phyloP scores from a whole-genome alignment of 2,113 vertebrate genomes.

The Todiramphus saurophagus region DNA sequence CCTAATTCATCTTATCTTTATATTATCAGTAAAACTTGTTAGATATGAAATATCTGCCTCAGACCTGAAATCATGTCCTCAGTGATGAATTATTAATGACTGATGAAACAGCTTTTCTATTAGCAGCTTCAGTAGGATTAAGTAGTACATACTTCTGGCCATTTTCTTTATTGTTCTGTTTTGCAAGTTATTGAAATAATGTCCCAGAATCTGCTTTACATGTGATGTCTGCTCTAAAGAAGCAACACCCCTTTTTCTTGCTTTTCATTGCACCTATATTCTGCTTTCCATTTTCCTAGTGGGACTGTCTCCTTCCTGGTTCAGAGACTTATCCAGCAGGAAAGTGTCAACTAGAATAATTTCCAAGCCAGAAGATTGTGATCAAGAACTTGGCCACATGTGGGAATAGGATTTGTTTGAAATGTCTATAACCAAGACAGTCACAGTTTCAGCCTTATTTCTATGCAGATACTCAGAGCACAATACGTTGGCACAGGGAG shows the following conservation, averaged over 20 bases:
- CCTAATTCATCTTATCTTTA: neutral
- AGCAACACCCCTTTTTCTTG: neutral
- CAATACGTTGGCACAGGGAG: fast-evolving
- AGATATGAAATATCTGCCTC: neutral
- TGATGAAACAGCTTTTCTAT: neutral
- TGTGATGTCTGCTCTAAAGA: neutral
- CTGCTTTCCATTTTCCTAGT: neutral
- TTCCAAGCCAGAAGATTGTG: neutral
- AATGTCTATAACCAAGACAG: neutral
- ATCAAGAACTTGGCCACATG: neutral
- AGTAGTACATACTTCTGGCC: neutral
- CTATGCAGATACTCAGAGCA: neutral
- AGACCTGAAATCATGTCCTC: neutral
- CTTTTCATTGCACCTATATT: neutral
- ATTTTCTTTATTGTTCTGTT: neutral
- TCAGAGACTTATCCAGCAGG: neutral
- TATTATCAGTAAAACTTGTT: neutral
- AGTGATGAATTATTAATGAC: neutral
- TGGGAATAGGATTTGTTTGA: neutral
- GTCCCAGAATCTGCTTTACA: neutral
- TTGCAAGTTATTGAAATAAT: constrained; percentile 4
- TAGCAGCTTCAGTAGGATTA: neutral
- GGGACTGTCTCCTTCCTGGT: neutral
- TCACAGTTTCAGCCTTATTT: neutral
- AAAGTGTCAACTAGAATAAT: neutral